A percentile compares a stretch with the other conserved stretches of the same genome.
phyloP scores from a whole-genome alignment of 2,888 invertebrate species.

The Netelia inedita region DNA sequence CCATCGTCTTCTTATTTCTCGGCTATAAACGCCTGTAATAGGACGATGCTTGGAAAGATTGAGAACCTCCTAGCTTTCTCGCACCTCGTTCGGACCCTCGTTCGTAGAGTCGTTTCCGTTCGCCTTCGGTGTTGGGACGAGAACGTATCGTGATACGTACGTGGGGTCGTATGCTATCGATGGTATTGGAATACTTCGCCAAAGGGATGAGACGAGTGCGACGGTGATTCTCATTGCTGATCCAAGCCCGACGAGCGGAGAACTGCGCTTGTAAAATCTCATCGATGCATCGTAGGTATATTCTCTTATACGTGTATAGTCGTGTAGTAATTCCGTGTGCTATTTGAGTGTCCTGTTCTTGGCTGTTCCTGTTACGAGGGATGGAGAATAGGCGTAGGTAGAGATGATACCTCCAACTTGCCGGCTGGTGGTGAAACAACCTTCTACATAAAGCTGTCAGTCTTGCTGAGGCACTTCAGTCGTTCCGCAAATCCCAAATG shows the following conservation, averaged over 20 bases:
- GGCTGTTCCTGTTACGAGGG: constrained; percentile 6
- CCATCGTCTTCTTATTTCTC: constrained; percentile 36
- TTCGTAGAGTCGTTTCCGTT: constrained; percentile 32
- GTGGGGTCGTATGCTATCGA: too few relatives aligned
- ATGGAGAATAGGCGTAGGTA: not conserved
- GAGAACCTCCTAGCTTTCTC: constrained; percentile 23
- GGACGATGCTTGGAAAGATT: constrained; percentile 31
- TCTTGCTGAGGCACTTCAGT: not conserved
- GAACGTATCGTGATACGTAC: not conserved
- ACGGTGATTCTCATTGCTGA: not conserved
- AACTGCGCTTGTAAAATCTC: constrained; percentile 26
- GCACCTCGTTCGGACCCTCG: constrained; percentile 31
- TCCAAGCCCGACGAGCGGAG: not conserved
- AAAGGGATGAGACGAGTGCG: constrained; percentile 5
- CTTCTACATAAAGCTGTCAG: constrained; percentile 29
- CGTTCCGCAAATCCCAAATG: not conserved
- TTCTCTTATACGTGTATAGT: not conserved
- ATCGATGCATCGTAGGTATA: constrained; percentile 12
- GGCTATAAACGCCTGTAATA: constrained; percentile 46
- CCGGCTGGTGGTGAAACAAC: not conserved
- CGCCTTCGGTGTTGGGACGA: constrained; percentile 19
- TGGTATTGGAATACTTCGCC: not conserved
- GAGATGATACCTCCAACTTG: not conserved
- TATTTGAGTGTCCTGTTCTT: constrained; percentile 3
- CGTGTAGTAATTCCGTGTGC: constrained; percentile 13